Evolutionary conservation across 2,113 vertebrate genomes (phyloP).

Genomic region (Amblyopsis rosae): DNA sequence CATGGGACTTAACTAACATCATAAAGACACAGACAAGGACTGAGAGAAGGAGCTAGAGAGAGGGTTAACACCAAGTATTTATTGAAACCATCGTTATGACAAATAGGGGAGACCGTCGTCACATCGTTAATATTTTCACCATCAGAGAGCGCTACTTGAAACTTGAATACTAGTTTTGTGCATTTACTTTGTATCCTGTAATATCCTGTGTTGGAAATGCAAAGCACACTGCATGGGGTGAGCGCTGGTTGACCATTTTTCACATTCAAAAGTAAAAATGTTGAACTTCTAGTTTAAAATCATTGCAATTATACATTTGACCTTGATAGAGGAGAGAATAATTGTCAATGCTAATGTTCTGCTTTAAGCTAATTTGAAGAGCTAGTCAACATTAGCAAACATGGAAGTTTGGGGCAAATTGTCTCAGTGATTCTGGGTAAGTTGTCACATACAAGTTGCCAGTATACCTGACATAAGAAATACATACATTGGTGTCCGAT

Average conservation of each 20-base stretch:
- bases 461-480: conserved; percentile 4
- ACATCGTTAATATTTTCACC: neutral
- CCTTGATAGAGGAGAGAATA: neutral
- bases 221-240: conserved; percentile 3
- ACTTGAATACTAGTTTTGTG: conserved; percentile 5
- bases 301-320: conserved; percentile 3
- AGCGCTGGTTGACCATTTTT: neutral
- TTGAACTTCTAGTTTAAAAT: conserved; percentile 1
- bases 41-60: too few species aligned
- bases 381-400: neutral
- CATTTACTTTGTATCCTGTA: neutral
- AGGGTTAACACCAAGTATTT: too few species aligned
- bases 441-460: neutral
- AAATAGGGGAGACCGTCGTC: neutral
- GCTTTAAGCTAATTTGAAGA: neutral
- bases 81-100: too few species aligned
- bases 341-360: neutral
- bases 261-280: conserved; percentile 4
- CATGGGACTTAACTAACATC: too few species aligned
- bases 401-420: neutral
- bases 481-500: conserved; percentile 10
- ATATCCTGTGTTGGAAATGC: conserved; percentile 11
- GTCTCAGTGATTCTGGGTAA: neutral
- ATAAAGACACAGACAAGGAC: too few species aligned
- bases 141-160: neutral